phyloP scores from a whole-genome alignment of 1,140 invertebrate species.

The Aphaenogaster ashmeadi region DNA sequence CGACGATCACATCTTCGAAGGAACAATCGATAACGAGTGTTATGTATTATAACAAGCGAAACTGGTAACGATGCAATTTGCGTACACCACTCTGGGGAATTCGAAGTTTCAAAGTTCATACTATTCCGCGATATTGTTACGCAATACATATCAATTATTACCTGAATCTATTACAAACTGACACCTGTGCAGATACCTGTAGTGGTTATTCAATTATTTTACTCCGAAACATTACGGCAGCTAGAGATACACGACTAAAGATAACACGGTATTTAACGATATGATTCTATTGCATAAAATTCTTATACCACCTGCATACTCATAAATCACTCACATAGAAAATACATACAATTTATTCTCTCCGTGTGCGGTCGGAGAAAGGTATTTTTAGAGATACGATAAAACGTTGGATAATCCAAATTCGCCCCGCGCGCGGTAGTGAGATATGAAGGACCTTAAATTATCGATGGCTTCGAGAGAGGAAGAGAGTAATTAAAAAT shows the following conservation, averaged over 20 bases:
- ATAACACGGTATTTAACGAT: slow-evolving; percentile 31
- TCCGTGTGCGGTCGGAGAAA: neutral
- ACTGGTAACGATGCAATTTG: slow-evolving; percentile 29
- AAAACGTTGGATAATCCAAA: slow-evolving; percentile 33
- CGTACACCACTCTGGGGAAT: neutral
- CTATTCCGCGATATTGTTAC: slow-evolving; percentile 37
- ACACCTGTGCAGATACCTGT: slow-evolving; percentile 33
- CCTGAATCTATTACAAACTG: slow-evolving; percentile 39
- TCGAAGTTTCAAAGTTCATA: slow-evolving; percentile 44
- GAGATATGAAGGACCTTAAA: slow-evolving; percentile 36
- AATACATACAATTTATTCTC: slow-evolving; percentile 10
- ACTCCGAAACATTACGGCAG: neutral
- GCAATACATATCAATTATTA: slow-evolving; percentile 61
- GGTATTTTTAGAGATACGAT: neutral
- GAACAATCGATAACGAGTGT: slow-evolving; percentile 21
- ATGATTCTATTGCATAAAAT: slow-evolving; percentile 40
- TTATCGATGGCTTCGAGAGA: slow-evolving; percentile 58
- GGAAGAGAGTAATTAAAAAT: slow-evolving; percentile 68
- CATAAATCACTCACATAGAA: slow-evolving; percentile 7
- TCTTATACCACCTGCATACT: slow-evolving; percentile 10
- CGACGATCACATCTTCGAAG: neutral
- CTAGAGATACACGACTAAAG: neutral
- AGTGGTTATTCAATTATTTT: slow-evolving; percentile 24
- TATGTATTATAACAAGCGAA: slow-evolving; percentile 18
- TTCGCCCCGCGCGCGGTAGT: neutral